Conservation (phyloP, 2,797 vertebrate genomes). For the Falco rusticolus region DNA sequence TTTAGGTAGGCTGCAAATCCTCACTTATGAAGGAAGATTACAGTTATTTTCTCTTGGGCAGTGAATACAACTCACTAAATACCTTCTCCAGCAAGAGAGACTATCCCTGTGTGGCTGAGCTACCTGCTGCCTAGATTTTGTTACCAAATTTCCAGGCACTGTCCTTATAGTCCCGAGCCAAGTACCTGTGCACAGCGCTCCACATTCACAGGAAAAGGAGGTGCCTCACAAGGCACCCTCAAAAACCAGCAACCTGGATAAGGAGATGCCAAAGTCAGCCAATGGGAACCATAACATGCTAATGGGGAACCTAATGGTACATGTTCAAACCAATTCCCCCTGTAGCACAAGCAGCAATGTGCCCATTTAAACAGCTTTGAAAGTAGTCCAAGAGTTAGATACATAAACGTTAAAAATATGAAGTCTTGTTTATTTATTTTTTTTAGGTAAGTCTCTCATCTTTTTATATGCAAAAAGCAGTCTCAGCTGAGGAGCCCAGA, state of each 20-base stretch:
- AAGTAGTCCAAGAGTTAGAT: background rate
- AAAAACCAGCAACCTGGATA: background rate
- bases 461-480: background rate
- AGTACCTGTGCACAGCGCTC: accelerated
- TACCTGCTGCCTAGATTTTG: background rate
- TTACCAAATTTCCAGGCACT: background rate
- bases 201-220: background rate
- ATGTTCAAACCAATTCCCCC: background rate
- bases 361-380: background rate
- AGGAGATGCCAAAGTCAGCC: background rate
- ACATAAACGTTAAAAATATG: background rate
- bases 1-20: background rate
- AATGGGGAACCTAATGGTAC: background rate
- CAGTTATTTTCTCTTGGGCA: background rate
- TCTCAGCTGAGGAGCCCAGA: background rate
- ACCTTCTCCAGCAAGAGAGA: background rate
- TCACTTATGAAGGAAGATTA: background rate
- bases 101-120: background rate
- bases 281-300: background rate
- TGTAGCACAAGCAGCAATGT: background rate
- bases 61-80: background rate
- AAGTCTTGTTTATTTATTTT: background rate
- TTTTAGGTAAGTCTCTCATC: background rate
- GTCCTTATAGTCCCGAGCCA: background rate
- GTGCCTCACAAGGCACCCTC: background rate